Evolutionary conservation across 1,140 invertebrate genomes (phyloP), one percentile per base, ranked within the genome.

Genomic region (Bombus picipes): DNA sequence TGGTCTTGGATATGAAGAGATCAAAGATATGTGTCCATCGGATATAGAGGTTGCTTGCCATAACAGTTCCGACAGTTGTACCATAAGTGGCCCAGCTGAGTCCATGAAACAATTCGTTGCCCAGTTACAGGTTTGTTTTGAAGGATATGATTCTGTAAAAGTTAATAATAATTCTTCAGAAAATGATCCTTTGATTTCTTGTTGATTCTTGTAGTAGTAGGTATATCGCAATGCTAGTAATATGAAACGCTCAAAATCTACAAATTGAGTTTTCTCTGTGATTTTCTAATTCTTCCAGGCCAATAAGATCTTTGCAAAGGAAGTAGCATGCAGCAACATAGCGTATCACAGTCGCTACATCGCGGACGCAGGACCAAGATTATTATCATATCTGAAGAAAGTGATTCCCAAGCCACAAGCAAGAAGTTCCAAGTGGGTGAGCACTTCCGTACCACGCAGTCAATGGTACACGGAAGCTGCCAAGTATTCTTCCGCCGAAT

Each of bases 361-460:
- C 92, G 94, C 94, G 5, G 89, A 94, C 43, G 96, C 94, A 15
- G 97, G 97, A n/a, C 97, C 98, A 1, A 96, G 95, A 62, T 95
- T 99, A 15, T 92, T 98, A 22, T 95, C 96, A 87, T 97, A 97
- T 89, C 93, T 99, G 83, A 96, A 95, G 92, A 95, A 97, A 93
- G 96, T 98, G 73, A 97, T 97, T 3, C 96, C 96, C 0, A 86
- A 96, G 2, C 97, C 98, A 0, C 97, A 97, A 90, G 89, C 94
- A 22, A 96, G 98, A 53, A 97, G 97, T 18, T 92, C 95, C 0
- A 97, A 97, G 86, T 99, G 99, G 98, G 94, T 99, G 1, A 98
- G 98, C 89, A 97, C 98, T 0, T 99, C 98, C 1, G 96, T 98
- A 39, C 96, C 97, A 0, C 97, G 98, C 91, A 92, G 92, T 3